Conservation (phyloP, 2,888 invertebrate genomes). For the Pterobdella sp. region DNA sequence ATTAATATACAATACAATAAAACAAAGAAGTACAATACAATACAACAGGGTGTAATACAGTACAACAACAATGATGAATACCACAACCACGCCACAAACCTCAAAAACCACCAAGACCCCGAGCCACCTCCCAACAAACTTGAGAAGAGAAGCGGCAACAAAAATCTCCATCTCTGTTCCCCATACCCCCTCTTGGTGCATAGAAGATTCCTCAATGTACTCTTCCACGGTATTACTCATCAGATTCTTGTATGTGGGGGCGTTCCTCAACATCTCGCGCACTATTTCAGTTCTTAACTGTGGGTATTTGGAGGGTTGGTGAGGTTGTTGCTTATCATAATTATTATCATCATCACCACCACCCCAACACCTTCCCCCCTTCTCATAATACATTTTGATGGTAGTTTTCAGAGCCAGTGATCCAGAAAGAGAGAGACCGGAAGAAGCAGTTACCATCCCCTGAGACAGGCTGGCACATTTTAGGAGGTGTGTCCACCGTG, state of each 20-base stretch:
- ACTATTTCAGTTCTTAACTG: conserved; percentile 23
- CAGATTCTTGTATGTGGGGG: conserved; percentile 18
- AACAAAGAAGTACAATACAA: no score
- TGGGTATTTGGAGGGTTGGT: neutral
- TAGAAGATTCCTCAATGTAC: conserved; percentile 27
- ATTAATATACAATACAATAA: no score
- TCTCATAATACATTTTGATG: conserved; percentile 22
- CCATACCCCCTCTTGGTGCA: conserved; percentile 31
- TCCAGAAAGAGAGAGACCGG: conserved; percentile 29
- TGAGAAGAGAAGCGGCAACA: conserved; percentile 28
- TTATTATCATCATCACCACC: neutral
- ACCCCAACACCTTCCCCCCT: neutral
- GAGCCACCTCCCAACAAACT: no score
- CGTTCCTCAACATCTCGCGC: conserved; percentile 19
- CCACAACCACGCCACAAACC: no score
- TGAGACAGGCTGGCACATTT: conserved; percentile 25
- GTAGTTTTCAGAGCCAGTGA: conserved; percentile 29
- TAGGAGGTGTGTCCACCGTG: conserved; percentile 27
- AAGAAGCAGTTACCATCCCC: conserved; percentile 31
- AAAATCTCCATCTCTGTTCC: conserved; percentile 30
- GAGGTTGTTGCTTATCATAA: neutral
- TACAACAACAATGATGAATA: no score
- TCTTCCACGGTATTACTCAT: conserved; percentile 17
- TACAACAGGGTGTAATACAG: no score
- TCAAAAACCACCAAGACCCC: no score